Evolutionary conservation across 2,888 invertebrate species (phyloP).

Genomic region (Microctonus brassicae): DNA sequence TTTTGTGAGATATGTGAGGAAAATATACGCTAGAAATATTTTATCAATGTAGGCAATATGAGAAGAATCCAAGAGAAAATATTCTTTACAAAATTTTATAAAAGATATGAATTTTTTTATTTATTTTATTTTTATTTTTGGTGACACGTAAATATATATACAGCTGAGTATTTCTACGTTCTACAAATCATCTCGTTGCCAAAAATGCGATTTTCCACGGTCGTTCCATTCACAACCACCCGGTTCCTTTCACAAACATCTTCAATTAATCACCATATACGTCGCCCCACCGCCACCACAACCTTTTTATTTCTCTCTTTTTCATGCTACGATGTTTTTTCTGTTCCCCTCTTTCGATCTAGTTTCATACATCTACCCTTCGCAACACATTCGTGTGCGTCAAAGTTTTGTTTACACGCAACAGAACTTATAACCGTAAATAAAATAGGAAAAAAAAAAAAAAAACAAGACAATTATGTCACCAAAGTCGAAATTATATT

Average conservation of each 20-base stretch:
- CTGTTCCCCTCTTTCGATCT: not conserved
- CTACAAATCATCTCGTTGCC: slow-evolving; percentile 28
- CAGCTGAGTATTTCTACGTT: slow-evolving; percentile 2
- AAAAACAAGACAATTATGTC: not conserved
- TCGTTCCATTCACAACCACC: slow-evolving; percentile 18
- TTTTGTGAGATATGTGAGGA: not conserved
- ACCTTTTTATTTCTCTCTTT: not conserved
- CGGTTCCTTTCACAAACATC: slow-evolving; percentile 11
- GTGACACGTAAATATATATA: not conserved
- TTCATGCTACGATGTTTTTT: not conserved
- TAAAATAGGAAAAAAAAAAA: too few species aligned
- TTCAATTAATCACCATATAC: slow-evolving; percentile 22
- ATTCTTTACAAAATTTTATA: not conserved
- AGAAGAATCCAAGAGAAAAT: not conserved
- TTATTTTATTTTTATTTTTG: slow-evolving; percentile 6
- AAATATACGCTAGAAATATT: too few species aligned
- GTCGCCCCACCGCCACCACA: not conserved
- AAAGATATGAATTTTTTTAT: too few species aligned
- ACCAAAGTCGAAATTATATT: not conserved
- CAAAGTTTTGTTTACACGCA: slow-evolving; percentile 3
- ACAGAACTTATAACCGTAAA: not conserved
- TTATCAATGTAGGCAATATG: too few species aligned
- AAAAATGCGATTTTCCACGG: slow-evolving; percentile 31
- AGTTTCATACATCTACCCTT: not conserved
- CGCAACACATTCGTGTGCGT: not conserved